Evolutionary conservation across 92 coral and sea anemone genomes (phyloP).

Genomic region (Phenganax marumi): DNA sequence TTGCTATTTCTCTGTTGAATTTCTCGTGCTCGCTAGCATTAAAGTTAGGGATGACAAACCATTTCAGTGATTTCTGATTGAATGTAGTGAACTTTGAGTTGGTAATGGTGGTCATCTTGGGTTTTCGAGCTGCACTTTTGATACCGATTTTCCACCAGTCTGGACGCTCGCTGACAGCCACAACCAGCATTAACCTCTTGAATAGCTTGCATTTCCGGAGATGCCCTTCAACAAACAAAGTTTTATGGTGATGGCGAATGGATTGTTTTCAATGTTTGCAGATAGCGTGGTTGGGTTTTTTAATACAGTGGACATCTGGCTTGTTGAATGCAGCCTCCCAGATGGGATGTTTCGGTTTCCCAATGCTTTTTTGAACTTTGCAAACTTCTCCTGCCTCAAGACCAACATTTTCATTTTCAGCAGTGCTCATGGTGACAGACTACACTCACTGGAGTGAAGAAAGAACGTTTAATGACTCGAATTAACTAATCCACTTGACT

Average conservation of each 20-base stretch:
- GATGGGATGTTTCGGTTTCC: no score
- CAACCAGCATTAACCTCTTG: background rate
- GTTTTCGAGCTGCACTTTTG: background rate
- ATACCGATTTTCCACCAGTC: constrained; percentile 28
- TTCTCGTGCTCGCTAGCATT: constrained; percentile 26
- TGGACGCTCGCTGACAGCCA: constrained; percentile 16
- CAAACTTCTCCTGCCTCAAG: background rate
- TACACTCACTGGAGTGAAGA: no score
- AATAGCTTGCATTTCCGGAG: constrained; percentile 33
- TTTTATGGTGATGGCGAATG: constrained; percentile 25
- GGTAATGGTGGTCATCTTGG: constrained; percentile 3
- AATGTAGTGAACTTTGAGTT: background rate
- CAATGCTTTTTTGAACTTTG: constrained; percentile 7
- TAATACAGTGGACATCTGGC: background rate
- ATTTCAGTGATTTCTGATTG: background rate
- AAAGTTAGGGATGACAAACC: constrained; percentile 12
- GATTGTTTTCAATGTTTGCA: constrained; percentile 32
- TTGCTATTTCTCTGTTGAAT: constrained; percentile 22
- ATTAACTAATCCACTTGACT: no score
- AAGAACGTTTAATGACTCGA: no score
- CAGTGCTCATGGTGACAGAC: no score
- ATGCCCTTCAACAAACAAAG: no score
- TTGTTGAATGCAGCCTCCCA: no score
- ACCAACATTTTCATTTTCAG: background rate
- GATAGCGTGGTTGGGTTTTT: constrained; percentile 9